A percentile compares a stretch with the other conserved stretches of the same genome.
These are phyloP conservation scores for Olivierus martensii DNA, from an alignment of 1,140 invertebrate species.

Conservation along the genomic window DNA sequence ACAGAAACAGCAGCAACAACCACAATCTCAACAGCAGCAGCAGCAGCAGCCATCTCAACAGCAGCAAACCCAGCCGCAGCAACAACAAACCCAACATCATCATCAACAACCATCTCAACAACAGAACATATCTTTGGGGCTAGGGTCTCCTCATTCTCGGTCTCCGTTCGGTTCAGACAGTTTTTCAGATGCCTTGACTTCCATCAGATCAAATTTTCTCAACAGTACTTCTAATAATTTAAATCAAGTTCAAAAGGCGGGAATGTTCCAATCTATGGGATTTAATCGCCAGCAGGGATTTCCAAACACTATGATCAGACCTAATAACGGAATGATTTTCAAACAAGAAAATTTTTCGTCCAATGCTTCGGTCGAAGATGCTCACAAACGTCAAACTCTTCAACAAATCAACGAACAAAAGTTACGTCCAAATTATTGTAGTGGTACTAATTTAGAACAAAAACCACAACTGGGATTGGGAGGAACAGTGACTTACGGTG, in stretches of 20 bases:
- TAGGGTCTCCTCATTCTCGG: background rate
- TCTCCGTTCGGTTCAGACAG: conserved; percentile 11
- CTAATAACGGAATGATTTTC: no score
- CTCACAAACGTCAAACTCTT: no score
- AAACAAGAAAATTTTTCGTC: no score
- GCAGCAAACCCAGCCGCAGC: background rate
- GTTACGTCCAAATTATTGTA: no score
- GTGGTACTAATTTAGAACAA: no score
- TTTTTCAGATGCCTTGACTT: conserved; percentile 9
- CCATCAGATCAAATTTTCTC: conserved; percentile 6
- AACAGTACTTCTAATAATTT: conserved; percentile 4
- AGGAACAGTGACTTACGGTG: no score
- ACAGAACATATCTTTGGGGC: background rate
- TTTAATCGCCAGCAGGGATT: background rate
- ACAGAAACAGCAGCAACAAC: conserved; percentile 27
- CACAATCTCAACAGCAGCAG: background rate
- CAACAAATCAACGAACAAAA: no score
- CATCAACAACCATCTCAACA: no score
- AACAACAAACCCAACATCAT: no score
- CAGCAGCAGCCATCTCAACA: background rate
- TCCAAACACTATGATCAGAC: no score
- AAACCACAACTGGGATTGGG: no score
- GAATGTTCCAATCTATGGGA: conserved; percentile 3
- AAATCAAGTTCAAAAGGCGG: conserved; percentile 5
- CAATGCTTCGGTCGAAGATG: no score